A percentile compares a stretch with the other conserved stretches of the same genome.
Conservation (phyloP, 2,888 invertebrate species). For the Drosophila nr. perissopoda region DNA sequence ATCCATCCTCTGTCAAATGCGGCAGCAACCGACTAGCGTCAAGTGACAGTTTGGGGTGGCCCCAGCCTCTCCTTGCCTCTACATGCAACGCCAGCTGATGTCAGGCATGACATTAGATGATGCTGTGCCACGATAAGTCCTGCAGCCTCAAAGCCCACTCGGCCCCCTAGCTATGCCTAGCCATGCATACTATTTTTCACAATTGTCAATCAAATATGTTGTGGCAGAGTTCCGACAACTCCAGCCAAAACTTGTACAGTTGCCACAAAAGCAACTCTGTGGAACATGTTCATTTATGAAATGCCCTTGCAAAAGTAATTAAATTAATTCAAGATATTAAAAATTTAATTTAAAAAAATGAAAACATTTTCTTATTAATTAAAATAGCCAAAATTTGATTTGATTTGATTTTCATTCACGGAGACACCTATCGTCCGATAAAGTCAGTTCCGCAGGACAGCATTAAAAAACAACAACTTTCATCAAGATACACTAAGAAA, state of each 20-base stretch:
- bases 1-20: constrained; percentile 60
- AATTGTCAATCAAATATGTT: constrained; percentile 57
- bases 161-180: constrained; percentile 12
- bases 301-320: no score
- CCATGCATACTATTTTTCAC: constrained; percentile 38
- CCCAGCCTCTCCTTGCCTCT: not conserved
- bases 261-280: constrained; percentile 19
- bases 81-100: constrained; percentile 38
- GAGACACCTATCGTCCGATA: not conserved
- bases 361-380: not conserved
- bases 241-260: constrained; percentile 36
- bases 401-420: not conserved
- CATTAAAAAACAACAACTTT: not conserved
- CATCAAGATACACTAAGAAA: not conserved
- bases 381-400: accelerated
- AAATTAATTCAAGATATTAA: not conserved
- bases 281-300: not conserved
- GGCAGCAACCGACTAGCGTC: constrained; percentile 50
- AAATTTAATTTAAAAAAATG: not conserved
- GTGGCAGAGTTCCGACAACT: constrained; percentile 18
- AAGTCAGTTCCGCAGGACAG: not conserved
- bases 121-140: constrained; percentile 59
- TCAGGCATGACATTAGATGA: constrained; percentile 76
- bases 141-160: constrained; percentile 17
- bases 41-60: constrained; percentile 62